Evolutionary conservation across 2,888 invertebrate genomes (phyloP).

Genomic region (Ariolimax columbianus): DNA sequence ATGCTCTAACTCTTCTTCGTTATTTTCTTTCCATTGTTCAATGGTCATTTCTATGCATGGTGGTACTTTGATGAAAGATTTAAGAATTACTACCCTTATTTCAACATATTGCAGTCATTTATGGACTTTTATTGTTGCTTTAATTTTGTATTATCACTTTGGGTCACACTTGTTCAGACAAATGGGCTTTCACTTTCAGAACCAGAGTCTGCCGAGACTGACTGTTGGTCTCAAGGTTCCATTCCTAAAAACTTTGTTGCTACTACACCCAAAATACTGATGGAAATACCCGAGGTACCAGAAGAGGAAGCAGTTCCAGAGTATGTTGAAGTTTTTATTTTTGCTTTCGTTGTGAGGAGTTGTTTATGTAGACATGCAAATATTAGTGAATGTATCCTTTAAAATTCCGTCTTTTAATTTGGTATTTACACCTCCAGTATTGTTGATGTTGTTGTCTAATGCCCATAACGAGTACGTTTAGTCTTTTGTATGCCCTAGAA

Average conservation of each 20-base stretch:
- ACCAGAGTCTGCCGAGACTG: conserved; percentile 76
- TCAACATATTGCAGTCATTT: background rate
- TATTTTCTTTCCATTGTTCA: too few species aligned
- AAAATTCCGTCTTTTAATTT: too few species aligned
- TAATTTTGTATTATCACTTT: background rate
- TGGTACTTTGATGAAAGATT: too few species aligned
- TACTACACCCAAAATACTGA: conserved; percentile 55
- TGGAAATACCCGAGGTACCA: conserved; percentile 62
- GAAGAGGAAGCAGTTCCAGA: conserved; percentile 55
- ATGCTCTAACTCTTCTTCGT: too few species aligned
- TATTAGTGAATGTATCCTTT: too few species aligned
- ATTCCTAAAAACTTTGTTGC: conserved; percentile 70
- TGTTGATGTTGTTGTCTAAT: too few species aligned
- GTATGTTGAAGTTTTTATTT: conserved; percentile 47
- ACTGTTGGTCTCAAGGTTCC: conserved; percentile 79
- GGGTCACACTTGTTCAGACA: background rate
- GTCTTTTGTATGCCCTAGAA: too few species aligned
- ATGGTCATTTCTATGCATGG: too few species aligned
- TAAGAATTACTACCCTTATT: too few species aligned
- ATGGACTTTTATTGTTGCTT: background rate
- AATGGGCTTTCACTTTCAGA: conserved; percentile 62
- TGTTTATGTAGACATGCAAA: background rate
- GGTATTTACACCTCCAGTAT: too few species aligned
- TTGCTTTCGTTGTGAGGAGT: background rate
- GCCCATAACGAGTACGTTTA: too few species aligned